These are phyloP conservation scores for Agriopis leucophaearia DNA, from an alignment of 2,888 invertebrate species.

Conservation along the genomic window DNA sequence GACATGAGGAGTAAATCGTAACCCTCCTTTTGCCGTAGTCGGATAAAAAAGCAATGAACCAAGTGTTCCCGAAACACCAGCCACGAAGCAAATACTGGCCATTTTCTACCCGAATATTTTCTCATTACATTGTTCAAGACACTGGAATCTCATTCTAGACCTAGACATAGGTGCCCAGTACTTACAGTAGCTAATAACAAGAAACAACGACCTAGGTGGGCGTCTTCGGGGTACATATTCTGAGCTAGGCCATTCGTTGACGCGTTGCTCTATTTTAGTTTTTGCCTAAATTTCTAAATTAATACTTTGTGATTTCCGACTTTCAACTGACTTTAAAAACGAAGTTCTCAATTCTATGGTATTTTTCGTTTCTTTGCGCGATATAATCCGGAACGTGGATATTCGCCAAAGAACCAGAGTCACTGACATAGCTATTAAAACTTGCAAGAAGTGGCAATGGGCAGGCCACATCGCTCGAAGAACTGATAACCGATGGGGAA, in stretches of 20 bases:
- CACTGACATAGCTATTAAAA: no score
- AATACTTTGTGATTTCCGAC: not conserved
- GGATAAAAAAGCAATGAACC: no score
- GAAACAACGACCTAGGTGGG: constrained; percentile 32
- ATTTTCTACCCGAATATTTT: not conserved
- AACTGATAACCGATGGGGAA: no score
- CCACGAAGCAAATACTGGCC: not conserved
- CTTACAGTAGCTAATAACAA: constrained; percentile 6
- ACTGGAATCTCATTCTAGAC: constrained; percentile 12
- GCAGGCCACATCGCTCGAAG: no score
- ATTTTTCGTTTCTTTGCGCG: no score
- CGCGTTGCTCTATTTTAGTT: constrained; percentile 21
- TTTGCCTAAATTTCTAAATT: constrained; percentile 1
- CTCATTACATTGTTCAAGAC: not conserved
- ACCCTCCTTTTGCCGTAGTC: no score
- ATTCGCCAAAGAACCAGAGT: no score
- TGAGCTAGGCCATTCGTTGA: constrained; percentile 20
- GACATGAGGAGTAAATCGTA: no score
- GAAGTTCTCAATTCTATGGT: not conserved
- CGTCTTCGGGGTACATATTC: constrained; percentile 26
- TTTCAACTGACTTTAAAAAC: not conserved
- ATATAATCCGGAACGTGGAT: no score
- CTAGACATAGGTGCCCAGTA: not conserved
- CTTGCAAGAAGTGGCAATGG: no score
- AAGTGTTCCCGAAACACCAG: not conserved